A percentile compares a stretch with the other conserved stretches of the same genome.
Conservation (phyloP, 2,888 invertebrate genomes). For the Nemapogon koenigi region DNA sequence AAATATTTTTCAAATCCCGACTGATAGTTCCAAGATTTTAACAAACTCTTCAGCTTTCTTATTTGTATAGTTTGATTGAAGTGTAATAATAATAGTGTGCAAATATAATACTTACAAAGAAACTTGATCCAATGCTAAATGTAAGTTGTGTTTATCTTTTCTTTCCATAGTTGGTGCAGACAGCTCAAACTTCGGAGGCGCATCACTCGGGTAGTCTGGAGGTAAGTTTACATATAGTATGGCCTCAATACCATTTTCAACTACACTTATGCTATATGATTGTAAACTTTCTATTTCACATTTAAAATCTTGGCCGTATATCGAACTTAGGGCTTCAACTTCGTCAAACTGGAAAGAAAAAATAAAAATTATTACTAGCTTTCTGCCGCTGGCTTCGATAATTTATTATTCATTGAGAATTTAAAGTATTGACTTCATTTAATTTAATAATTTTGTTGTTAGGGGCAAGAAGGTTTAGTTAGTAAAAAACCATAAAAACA, state of each 20-base stretch:
- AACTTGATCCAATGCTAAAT: slow-evolving; percentile 64
- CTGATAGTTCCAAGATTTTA: no score
- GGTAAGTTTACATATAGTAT: slow-evolving; percentile 70
- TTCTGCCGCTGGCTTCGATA: no score
- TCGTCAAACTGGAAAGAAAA: slow-evolving; percentile 68
- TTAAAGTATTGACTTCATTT: no score
- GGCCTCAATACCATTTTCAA: slow-evolving; percentile 53
- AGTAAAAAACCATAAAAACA: no score
- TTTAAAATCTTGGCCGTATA: slow-evolving; percentile 74
- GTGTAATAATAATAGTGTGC: no score
- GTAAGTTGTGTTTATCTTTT: slow-evolving; percentile 62
- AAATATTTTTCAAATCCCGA: no score
- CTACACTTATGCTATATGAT: slow-evolving; percentile 67
- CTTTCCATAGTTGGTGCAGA: slow-evolving; percentile 75
- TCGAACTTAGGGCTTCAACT: slow-evolving; percentile 74
- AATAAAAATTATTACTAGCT: no score
- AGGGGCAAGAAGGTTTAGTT: no score
- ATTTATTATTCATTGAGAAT: no score
- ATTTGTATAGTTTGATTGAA: no score
- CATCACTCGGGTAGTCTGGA: slow-evolving; percentile 66
- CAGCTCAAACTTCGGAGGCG: slow-evolving; percentile 73
- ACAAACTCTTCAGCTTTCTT: no score
- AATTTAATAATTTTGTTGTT: no score
- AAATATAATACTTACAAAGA: slow-evolving; percentile 68
- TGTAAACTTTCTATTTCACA: slow-evolving; percentile 61